Percentiles rank a stretch among this genome's conserved stretches.
Conservation (phyloP, 2,113 vertebrate species). For the Petroica traversi region DNA sequence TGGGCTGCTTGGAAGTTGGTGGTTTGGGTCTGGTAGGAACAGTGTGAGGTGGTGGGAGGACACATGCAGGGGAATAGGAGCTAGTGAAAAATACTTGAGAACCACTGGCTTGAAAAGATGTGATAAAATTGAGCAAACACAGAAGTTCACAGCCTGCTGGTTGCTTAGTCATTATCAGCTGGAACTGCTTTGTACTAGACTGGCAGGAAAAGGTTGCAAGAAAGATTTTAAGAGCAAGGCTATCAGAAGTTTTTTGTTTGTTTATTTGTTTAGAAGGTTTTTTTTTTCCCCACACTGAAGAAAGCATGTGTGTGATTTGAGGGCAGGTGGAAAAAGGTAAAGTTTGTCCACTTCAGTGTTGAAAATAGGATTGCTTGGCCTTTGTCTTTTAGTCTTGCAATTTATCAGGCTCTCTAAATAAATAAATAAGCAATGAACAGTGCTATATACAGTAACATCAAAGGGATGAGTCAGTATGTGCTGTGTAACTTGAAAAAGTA, state of each 20-base stretch:
- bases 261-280: background rate
- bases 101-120: background rate
- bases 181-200: background rate
- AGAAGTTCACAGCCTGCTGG: background rate
- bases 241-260: background rate
- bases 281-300: background rate
- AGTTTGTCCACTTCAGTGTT: background rate
- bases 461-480: background rate
- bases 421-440: background rate
- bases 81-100: background rate
- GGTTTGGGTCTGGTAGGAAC: background rate
- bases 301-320: background rate
- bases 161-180: background rate
- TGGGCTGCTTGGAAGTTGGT: background rate
- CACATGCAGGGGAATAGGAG: background rate
- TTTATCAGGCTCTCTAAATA: background rate
- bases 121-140: background rate
- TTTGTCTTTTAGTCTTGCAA: background rate
- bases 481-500: background rate
- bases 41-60: background rate
- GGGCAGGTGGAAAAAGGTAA: background rate
- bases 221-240: background rate
- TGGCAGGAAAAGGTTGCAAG: background rate
- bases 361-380: background rate
- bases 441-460: background rate